Percentiles rank a stretch among this genome's conserved stretches.
Evolutionary conservation across 1,140 invertebrate genomes (phyloP).

Genomic region (Zophobas morio): DNA sequence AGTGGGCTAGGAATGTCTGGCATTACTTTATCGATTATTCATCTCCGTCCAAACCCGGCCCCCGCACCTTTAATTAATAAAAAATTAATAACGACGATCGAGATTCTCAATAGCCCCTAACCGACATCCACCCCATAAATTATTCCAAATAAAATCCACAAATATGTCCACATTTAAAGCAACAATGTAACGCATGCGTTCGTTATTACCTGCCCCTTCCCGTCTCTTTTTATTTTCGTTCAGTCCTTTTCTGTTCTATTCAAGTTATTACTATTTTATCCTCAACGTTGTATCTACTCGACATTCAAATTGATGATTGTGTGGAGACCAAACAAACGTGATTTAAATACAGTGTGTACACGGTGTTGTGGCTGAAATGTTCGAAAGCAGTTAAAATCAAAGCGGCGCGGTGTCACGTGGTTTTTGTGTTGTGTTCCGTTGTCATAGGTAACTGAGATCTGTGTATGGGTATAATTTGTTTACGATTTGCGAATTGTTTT

Average conservation of each 20-base stretch:
- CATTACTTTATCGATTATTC: not conserved
- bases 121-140: too few species aligned
- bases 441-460: not conserved
- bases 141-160: too few species aligned
- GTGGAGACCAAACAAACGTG: slow-evolving; percentile 17
- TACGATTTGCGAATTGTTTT: too few species aligned
- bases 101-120: too few species aligned
- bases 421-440: slow-evolving; percentile 16
- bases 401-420: slow-evolving; percentile 16
- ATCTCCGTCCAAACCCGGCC: not conserved
- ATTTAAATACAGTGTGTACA: slow-evolving; percentile 14
- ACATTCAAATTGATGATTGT: slow-evolving; percentile 46
- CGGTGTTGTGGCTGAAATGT: not conserved
- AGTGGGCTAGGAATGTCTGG: slow-evolving; percentile 5
- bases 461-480: too few species aligned
- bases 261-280: slow-evolving; percentile 17
- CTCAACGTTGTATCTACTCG: slow-evolving; percentile 18
- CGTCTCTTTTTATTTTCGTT: slow-evolving; percentile 22
- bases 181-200: slow-evolving; percentile 29
- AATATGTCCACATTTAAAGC: not conserved
- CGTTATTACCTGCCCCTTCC: not conserved
- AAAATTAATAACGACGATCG: not conserved
- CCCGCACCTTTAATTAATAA: not conserved
- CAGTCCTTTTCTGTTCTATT: slow-evolving; percentile 12
- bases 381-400: slow-evolving; percentile 3